These are phyloP conservation scores for Noctua fimbriata DNA, from an alignment of 2,888 invertebrate genomes.

Conservation along the genomic window DNA sequence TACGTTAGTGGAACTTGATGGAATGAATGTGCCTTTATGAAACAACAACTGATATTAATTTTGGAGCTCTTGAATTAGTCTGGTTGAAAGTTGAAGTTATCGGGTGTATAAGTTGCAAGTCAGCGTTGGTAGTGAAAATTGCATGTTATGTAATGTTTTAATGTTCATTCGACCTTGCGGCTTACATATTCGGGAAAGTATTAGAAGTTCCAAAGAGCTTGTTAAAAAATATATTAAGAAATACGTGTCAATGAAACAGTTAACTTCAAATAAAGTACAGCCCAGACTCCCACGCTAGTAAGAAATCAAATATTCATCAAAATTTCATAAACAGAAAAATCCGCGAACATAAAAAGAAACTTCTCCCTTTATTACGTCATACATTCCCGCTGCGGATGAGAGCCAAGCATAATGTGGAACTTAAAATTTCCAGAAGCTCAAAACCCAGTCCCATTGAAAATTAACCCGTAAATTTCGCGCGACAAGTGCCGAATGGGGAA, in stretches of 20 bases:
- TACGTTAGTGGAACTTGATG: constrained; percentile 40
- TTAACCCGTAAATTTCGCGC: constrained; percentile 89
- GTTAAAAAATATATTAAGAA: not conserved
- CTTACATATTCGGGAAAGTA: not conserved
- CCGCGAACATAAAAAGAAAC: constrained; percentile 50
- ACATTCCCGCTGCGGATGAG: constrained; percentile 69
- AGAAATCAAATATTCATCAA: constrained; percentile 44
- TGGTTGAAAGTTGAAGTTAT: constrained; percentile 52
- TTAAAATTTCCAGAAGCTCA: constrained; percentile 85
- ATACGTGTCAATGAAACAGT: not conserved
- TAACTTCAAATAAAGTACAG: not conserved
- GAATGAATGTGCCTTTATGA: constrained; percentile 59
- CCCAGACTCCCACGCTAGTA: constrained; percentile 2
- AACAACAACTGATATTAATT: constrained; percentile 62
- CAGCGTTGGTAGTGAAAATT: constrained; percentile 41
- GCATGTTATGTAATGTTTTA: constrained; percentile 19
- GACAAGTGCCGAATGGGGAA: constrained; percentile 88
- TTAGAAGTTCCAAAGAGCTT: not conserved
- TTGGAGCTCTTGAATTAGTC: constrained; percentile 45
- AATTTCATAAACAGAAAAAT: constrained; percentile 57
- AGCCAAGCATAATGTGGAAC: constrained; percentile 80
- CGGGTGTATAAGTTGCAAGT: constrained; percentile 49
- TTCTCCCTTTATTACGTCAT: constrained; percentile 59
- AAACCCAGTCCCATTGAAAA: constrained; percentile 87
- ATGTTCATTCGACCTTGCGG: constrained; percentile 7